Conservation (phyloP, 2,797 vertebrate species). For the Acipenser oxyrinchus region DNA sequence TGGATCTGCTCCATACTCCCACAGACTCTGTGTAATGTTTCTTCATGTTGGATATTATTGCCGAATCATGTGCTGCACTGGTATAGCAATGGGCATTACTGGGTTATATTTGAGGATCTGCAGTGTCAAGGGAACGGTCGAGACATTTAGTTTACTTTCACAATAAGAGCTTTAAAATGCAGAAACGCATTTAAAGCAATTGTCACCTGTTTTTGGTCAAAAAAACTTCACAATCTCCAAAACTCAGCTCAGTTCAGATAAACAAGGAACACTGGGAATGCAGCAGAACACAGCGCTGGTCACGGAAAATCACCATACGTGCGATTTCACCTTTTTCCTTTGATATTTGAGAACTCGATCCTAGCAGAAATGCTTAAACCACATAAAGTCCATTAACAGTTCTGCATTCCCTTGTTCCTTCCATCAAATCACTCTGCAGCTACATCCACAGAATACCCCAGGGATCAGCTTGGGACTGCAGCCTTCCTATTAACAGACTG, state of each 20-base stretch:
- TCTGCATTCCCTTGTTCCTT: conserved; percentile 2
- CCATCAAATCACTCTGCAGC: conserved; percentile 1
- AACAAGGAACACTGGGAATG: conserved; percentile 6
- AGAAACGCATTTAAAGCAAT: neutral
- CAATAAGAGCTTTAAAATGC: neutral
- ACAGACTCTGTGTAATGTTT: no score
- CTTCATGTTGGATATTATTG: no score
- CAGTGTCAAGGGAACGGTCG: neutral
- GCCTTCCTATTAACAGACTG: neutral
- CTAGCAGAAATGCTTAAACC: neutral
- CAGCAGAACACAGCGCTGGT: neutral
- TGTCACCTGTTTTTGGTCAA: no score
- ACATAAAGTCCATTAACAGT: conserved; percentile 17
- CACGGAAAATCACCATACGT: neutral
- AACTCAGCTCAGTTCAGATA: no score
- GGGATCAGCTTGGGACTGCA: neutral
- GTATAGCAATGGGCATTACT: no score
- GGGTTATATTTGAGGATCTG: neutral
- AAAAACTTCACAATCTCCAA: no score
- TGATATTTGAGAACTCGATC: conserved; percentile 3
- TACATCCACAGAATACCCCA: conserved; percentile 10
- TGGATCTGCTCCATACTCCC: no score
- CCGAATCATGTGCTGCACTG: no score
- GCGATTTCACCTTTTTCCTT: conserved; percentile 7
- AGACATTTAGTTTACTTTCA: neutral